Evolutionary conservation across 2,888 invertebrate species (phyloP), one percentile per base, ranked within the genome.

Genomic region (Thalpophila matura): DNA sequence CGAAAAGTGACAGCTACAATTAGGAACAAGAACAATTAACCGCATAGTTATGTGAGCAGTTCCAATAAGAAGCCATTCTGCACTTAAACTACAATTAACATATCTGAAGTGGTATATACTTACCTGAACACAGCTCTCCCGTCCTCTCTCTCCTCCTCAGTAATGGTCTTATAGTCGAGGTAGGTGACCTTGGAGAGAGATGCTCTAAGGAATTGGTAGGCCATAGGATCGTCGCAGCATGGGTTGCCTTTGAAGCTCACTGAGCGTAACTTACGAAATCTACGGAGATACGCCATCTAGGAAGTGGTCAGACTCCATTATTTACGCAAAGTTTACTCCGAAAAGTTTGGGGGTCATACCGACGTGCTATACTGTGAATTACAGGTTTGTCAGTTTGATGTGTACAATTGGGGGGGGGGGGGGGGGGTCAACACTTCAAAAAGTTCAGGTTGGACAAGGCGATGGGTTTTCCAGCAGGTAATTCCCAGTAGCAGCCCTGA

Each of bases 241-340:
- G 98, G 98, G 91, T 99, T 99, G 2, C 97, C 98, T 73, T 96
- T 96, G 85, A 98, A 96, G 81, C 98, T 98, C 0, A 98, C 93
- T 1, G 97, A 97, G 22, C 96, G 96, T 2, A 98, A 89, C 12
- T 95, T 95, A 43, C 96, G 94, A 66, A 98, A 96, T 84, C 95
- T 95, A 20, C 98, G 95, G 47, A 98, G 91, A 77, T 98, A 97
- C 58, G 96, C 91, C 75, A 97, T 95, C 98, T 97, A 67, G 20
- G 18, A 43, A 46, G 7, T 18, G n/a, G 9, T 33, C 20, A 37
- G 18, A 14, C 7, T 46, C 0, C 16, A 35, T 20, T 6, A 16
- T 6, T 26, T 20, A 35, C 3, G 0, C 12, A 49, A 37, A n/a
- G n/a, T 37, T 37, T 24, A 24, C 22, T 24, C 16, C 14, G 10